Percentiles rank a stretch among this genome's conserved stretches.
Conservation (phyloP, 2,113 vertebrate species). For the Tenebrosternarchus preto region DNA sequence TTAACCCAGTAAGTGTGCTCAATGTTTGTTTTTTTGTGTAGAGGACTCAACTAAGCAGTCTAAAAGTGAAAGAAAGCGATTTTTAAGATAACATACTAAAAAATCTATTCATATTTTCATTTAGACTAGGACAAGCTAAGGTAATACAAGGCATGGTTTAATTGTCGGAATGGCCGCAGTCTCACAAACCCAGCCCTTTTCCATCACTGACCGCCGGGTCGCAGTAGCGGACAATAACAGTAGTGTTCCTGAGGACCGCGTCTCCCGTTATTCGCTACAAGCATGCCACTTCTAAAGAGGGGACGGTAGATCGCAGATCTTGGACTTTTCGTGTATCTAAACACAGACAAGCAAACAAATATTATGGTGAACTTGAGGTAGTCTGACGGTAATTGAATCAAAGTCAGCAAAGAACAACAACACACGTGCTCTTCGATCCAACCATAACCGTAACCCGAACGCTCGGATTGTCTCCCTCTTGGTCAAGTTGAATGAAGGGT, state of each 20-base stretch:
- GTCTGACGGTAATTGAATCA: background rate
- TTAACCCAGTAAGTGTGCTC: background rate
- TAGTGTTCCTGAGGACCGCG: slow-evolving; percentile 8
- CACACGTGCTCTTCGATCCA: no score
- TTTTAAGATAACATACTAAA: no score
- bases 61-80: no score
- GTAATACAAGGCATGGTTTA: no score
- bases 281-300: background rate
- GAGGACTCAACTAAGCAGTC: no score
- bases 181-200: slow-evolving; percentile 1
- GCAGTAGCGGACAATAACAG: slow-evolving; percentile 47
- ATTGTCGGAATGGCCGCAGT: no score
- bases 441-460: no score
- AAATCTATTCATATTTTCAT: no score
- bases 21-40: background rate
- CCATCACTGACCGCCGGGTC: slow-evolving; percentile 37
- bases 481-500: no score
- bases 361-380: no score
- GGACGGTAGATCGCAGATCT: background rate
- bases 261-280: slow-evolving; percentile 42
- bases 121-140: no score
- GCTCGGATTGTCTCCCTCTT: no score
- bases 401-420: background rate
- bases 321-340: background rate
- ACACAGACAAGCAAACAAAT: background rate